Evolutionary conservation across 2,888 invertebrate genomes (phyloP), one percentile per base, ranked within the genome.

Genomic region (Laothoe populi): DNA sequence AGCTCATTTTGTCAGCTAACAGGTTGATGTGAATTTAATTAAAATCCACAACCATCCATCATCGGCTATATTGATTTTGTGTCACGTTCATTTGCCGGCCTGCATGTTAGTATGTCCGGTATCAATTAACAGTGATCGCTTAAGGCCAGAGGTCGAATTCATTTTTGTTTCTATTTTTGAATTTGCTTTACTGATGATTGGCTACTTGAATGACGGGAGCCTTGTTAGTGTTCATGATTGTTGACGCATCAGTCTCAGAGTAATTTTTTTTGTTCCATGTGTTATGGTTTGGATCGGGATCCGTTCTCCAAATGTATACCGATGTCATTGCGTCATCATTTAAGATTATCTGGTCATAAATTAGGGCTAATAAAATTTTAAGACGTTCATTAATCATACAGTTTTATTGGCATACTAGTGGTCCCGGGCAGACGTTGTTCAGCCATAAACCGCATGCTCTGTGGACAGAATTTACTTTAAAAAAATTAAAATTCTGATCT

Each of bases 31-130:
- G 86, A 81, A 84, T 87, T 90, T 91, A 89, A 91, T 90, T 90
- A 90, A 92, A 90, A 88, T 86, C 83, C 84, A 82, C 80, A 81
- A 78, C 75, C 89, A 89, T 92, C 90, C 84, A 91, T 92, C 91
- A 90, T 66, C 75, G 69, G 79, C 73, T 70, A 77, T 91, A 91
- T 91, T 90, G 91, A 90, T 90, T 91, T 91, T 89, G 77, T 85
- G 89, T 88, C 91, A 79, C 73, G 71, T 79, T 81, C 90, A 90
- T 86, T 85, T 82, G 87, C 81, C 77, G 76, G 73, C 70, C 31
- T 63, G 63, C 66, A 63, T 72, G 77, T 70, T 45, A 48, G 66
- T 66, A 65, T 68, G 69, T 78, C 82, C 81, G 83, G 83, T 88
- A 89, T 88, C 87, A 89, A 88, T 89, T 90, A 87, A 81, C 77